Conservation (phyloP, 2,888 invertebrate genomes). For the Steinernema carpocapsae region DNA sequence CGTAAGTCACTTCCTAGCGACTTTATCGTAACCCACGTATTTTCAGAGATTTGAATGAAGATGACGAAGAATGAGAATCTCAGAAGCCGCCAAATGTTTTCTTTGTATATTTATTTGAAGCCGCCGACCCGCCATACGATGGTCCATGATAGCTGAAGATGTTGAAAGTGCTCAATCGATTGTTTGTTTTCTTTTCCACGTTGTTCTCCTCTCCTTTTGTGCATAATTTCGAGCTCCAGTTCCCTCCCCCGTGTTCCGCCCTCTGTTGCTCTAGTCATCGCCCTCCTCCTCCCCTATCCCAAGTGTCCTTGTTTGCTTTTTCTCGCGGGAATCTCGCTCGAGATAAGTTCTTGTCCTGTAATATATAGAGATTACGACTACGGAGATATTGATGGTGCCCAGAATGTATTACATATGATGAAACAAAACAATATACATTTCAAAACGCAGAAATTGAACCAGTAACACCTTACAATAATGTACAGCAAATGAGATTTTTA, state of each 20-base stretch:
- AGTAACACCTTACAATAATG: neutral
- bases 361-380: slow-evolving; percentile 32
- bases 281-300: slow-evolving; percentile 19
- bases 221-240: slow-evolving; percentile 25
- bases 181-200: slow-evolving; percentile 16
- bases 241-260: slow-evolving; percentile 11
- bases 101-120: slow-evolving; percentile 19
- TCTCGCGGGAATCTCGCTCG: slow-evolving; percentile 34
- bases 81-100: slow-evolving; percentile 11
- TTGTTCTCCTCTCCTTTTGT: slow-evolving; percentile 27
- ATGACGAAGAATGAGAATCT: slow-evolving; percentile 33
- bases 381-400: slow-evolving; percentile 31
- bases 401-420: slow-evolving; percentile 9
- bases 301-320: slow-evolving; percentile 31
- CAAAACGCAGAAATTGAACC: neutral
- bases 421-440: slow-evolving; percentile 5
- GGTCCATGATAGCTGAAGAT: neutral
- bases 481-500: neutral
- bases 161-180: slow-evolving; percentile 30
- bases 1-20: neutral
- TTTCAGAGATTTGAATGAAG: slow-evolving; percentile 25
- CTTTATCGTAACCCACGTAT: neutral
- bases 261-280: slow-evolving; percentile 35
- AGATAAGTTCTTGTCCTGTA: neutral
- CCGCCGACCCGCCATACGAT: too few species aligned